A percentile compares a stretch with the other conserved stretches of the same genome.
Evolutionary conservation across 2,888 invertebrate species (phyloP).

Genomic region (Phanerotoma sp.): DNA sequence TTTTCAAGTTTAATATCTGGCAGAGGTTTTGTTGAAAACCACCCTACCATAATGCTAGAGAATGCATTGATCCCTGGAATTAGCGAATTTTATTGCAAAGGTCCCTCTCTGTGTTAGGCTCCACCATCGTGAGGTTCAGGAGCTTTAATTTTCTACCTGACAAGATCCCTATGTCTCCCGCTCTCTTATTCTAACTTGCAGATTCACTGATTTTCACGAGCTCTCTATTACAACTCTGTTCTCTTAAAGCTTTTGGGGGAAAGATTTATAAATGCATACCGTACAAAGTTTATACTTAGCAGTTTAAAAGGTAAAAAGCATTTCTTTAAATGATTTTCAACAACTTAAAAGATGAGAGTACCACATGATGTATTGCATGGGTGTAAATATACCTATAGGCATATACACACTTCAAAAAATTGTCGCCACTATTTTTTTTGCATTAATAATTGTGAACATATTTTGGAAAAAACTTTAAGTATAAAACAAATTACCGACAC

Average conservation of each 20-base stretch:
- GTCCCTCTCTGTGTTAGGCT: not conserved
- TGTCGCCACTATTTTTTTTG: too few species aligned
- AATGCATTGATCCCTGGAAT: constrained; percentile 8
- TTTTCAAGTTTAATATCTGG: constrained; percentile 1
- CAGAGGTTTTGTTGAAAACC: not conserved
- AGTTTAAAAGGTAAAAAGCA: not conserved
- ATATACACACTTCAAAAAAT: too few species aligned
- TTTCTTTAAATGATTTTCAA: not conserved
- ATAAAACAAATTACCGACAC: too few species aligned
- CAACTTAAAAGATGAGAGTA: too few species aligned
- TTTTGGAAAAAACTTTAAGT: too few species aligned
- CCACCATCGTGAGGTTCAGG: not conserved
- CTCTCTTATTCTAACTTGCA: constrained; percentile 20
- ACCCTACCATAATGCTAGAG: not conserved
- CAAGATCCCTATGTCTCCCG: constrained; percentile 38
- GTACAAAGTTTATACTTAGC: constrained; percentile 2
- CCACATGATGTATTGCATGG: too few species aligned
- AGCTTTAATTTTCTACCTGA: constrained; percentile 51
- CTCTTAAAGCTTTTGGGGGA: not conserved
- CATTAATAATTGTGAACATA: too few species aligned
- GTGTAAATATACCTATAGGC: too few species aligned
- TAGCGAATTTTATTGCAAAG: constrained; percentile 11
- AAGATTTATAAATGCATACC: constrained; percentile 4
- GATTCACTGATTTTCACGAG: constrained; percentile 35
- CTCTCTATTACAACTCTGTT: constrained; percentile 8